Conservation (phyloP, 1,140 invertebrate genomes). For the Brachionus angularis region DNA sequence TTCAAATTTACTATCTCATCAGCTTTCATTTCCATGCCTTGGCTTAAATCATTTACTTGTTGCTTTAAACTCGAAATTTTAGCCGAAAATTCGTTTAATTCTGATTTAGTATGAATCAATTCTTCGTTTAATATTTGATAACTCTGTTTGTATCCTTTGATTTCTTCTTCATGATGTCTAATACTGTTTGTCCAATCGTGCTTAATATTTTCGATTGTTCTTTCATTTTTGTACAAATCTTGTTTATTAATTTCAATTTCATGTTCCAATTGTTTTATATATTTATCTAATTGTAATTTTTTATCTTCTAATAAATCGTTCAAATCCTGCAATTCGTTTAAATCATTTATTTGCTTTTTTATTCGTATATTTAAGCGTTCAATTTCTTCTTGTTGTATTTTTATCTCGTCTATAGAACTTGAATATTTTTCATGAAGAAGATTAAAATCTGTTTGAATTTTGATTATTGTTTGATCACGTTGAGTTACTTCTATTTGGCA, state of each 20-base stretch:
- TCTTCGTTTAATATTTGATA: constrained; percentile 42
- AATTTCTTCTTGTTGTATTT: constrained; percentile 19
- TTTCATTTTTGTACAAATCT: constrained; percentile 13
- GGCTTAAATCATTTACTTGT: constrained; percentile 38
- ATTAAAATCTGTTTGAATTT: constrained; percentile 14
- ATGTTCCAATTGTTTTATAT: constrained; percentile 7
- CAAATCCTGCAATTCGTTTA: constrained; percentile 8
- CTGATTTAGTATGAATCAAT: constrained; percentile 8
- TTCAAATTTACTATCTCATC: background rate
- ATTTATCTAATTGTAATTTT: constrained; percentile 2
- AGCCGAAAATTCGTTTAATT: constrained; percentile 33
- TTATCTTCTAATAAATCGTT: constrained; percentile 25
- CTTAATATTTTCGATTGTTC: constrained; percentile 23
- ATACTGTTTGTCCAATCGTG: constrained; percentile 28
- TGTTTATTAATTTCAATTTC: constrained; percentile 25
- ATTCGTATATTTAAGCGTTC: constrained; percentile 12
- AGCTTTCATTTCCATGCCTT: constrained; percentile 5
- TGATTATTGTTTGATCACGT: constrained; percentile 34
- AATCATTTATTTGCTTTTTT: constrained; percentile 22
- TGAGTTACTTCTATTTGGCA: constrained; percentile 36
- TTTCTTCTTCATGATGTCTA: constrained; percentile 34
- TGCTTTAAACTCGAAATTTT: constrained; percentile 41
- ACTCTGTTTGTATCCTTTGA: constrained; percentile 37
- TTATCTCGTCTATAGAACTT: background rate
- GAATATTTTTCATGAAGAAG: constrained; percentile 5